Evolutionary conservation across 2,888 invertebrate genomes (phyloP), one percentile per base, ranked within the genome.

Genomic region (Marasmarcha lunaedactyla): DNA sequence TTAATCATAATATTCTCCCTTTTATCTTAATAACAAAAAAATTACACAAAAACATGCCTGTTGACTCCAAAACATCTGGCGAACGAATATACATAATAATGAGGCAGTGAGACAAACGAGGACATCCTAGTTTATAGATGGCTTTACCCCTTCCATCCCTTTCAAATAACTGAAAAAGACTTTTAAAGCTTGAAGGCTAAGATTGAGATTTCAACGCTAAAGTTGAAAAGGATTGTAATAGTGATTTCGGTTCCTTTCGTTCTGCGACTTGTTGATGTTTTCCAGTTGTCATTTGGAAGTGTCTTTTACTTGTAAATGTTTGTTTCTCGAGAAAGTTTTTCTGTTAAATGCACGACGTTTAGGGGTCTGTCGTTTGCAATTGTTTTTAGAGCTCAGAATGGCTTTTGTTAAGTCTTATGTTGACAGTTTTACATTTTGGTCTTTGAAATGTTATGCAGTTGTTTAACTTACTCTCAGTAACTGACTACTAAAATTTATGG

Each of bases 31-130:
- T n/a, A n/a, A n/a, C n/a, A n/a, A n/a, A n/a, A n/a, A n/a, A n/a
- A 5, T 20, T 20, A 20, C 7, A 20, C 20, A 20, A 20, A 20
- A 20, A 20, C 7, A 5, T 7, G 20, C 20, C 20, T 20, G 20
- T 20, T 20, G 9, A 37, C 41, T 20, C 35, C 39, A 39, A 41
- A 20, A 42, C 42, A 51, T 50, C 54, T 54, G 51, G 20, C 30
- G 10, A 36, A 12, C 45, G 35, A 37, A 36, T 52, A 53, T 53
- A 51, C 45, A 47, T 49, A 46, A 50, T 49, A 52, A 51, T 51
- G 46, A 50, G 30, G 9, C 30, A n/a, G 6, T 11, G n/a, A 30
- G 11, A 11, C 11, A 30, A 30, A 30, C 3, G 9, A 11, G 30
- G 30, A 30, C 30, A 30, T n/a, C 30, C 30, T 30, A 30, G n/a